These are phyloP conservation scores for Tachina fera DNA, from an alignment of 2,888 invertebrate species.

Conservation along the genomic window DNA sequence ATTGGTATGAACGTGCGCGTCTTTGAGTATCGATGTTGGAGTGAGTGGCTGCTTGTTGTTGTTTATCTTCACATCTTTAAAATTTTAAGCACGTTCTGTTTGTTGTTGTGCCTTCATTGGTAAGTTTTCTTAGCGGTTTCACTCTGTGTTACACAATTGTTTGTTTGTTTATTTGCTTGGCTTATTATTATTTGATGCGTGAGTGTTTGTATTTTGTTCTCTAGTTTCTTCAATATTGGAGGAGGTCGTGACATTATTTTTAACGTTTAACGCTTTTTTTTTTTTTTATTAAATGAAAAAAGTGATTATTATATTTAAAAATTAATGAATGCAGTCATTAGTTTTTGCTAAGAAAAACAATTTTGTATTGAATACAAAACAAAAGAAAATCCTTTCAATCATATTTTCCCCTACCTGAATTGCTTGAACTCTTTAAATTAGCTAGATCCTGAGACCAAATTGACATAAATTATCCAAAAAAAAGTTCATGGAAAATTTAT, in stretches of 20 bases:
- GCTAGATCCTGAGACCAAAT: too few species aligned
- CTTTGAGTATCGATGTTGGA: neutral
- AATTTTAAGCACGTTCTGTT: constrained; percentile 57
- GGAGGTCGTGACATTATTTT: constrained; percentile 60
- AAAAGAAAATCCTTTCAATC: too few species aligned
- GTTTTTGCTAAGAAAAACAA: neutral
- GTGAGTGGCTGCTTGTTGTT: neutral
- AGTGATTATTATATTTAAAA: constrained; percentile 46
- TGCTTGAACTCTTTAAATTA: too few species aligned
- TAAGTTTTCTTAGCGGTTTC: constrained; percentile 35
- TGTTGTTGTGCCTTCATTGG: constrained; percentile 29
- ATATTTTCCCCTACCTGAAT: too few species aligned
- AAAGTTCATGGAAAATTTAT: too few species aligned
- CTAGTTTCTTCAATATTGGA: constrained; percentile 56
- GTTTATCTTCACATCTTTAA: constrained; percentile 29
- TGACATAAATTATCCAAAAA: too few species aligned
- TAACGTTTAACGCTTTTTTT: constrained; percentile 26
- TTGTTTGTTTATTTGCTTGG: neutral
- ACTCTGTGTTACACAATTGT: neutral
- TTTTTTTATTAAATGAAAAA: constrained; percentile 8
- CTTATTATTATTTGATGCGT: neutral
- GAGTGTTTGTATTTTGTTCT: neutral
- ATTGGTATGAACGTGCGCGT: neutral
- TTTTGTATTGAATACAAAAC: too few species aligned
- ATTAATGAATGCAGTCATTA: neutral